Base-by-base conservation (phyloP, 2,888 invertebrate species). In the Rhingia campestris region DNA sequence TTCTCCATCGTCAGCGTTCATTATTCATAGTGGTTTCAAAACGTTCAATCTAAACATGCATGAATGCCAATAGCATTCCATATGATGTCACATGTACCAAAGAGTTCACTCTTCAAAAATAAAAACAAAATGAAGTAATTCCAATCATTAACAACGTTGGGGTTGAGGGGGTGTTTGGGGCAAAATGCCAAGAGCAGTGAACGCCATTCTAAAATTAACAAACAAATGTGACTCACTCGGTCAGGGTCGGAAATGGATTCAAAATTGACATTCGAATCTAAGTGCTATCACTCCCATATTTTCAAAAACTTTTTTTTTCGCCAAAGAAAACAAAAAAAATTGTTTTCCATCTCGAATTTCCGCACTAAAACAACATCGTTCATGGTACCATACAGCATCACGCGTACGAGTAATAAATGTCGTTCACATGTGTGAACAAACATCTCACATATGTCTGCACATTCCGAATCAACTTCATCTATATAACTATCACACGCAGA, bases 131-230 rank as follows among this genome's bases (percentile, higher is more conserved):
- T 39, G 32, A 10, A 32, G 43, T 35, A 51, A 33, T 66, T 64
- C 41, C 7, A 66, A 45, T 49, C 14, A 67, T 32, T 12, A 53
- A 51, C 12, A 43, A 9, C 14, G 35, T 2, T 6, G 6, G 0
- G n/a, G 33, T 4, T 41, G 30, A n/a, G 14, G 39, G 0, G 33
- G 41, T 47, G 45, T 58, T 22, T 37, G 64, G 45, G 75, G 64
- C 81, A 75, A 10, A 12, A n/a, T 58, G 75, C 75, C 81, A 70
- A 75, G 41, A 81, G 49, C 63, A 76, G 45, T 59, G 61, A 37
- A 63, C 56, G 74, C 35, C 43, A 58, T 51, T 81, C 76, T 81
- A 76, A 64, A 54, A 58, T 76, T 76, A 70, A 30, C 9, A n/a
- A 37, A 73, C 14, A 72, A 14, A 75, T 45, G 10, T 76, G 58